Evolutionary conservation across 2,888 invertebrate species (phyloP), one percentile per base, ranked within the genome.

Genomic region (Colletes collaris): DNA sequence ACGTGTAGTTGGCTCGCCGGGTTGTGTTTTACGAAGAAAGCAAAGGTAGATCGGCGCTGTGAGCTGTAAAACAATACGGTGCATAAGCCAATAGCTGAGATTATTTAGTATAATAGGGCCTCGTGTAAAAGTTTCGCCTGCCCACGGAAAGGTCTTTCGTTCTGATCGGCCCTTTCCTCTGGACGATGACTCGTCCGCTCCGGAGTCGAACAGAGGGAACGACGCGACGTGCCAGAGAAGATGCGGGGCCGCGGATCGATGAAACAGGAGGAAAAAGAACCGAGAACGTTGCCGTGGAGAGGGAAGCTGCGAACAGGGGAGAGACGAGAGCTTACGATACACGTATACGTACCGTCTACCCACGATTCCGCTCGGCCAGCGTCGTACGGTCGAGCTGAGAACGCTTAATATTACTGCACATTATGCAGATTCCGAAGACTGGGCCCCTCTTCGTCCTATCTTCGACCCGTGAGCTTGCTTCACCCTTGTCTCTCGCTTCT

Each of bases 331-430:
- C 56, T 37, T 37, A 40, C 60, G 72, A 60, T 64, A 50, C 53
- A 55, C 66, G 59, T 59, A 58, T 56, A 44, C 79, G 81, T 84
- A 84, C 77, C 77, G 64, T 80, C 86, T 86, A 79, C 77, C 85
- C 83, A 85, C 86, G 79, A 88, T 87, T 88, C 82, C 79, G 84
- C 84, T 82, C 66, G 82, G 70, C 69, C 85, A 84, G 85, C 87
- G 86, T 90, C 88, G 86, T 88, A 86, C 87, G 85, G 79, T 84
- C 86, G 73, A 74, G 81, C 86, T 83, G 83, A 80, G 72, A 80
- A 81, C 84, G 88, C 82, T 89, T 89, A 82, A 86, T 85, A 89
- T 88, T 88, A 86, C 87, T 84, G 85, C 86, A 87, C 81, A 82
- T 89, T 88, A 88, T 90, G 88, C 89, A 89, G 83, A 89, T 88